Evolutionary conservation across 1,140 invertebrate species (phyloP), one percentile per base, ranked within the genome.

Genomic region (Cephus cinctus): DNA sequence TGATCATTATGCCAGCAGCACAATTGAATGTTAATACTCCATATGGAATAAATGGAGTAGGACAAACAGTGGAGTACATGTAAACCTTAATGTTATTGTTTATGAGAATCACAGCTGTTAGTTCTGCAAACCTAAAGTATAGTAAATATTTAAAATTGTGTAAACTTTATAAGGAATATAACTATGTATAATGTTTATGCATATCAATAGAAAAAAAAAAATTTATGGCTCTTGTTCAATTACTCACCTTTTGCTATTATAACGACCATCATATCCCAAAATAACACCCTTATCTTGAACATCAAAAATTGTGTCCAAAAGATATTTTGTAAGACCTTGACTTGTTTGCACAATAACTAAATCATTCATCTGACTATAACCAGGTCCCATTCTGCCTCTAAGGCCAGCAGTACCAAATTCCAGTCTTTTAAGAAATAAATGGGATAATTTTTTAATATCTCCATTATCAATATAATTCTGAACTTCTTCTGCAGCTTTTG

Each of bases 311-410:
- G 70, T 67, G 39, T 82, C 72, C 45, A 84, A 67, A 19, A 98
- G 62, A 73, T 96, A 94, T 43, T 86, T 83, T 23, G 85, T 83
- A 35, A 99, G 73, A 4, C 96, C 97, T 83, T 98, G 96, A 3
- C 88, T 87, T 14, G 96, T 94, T 79, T 99, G 98, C 36, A 99
- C 84, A 20, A 99, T 88, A 0, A 98, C 96, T 19, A 99, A 79
- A 76, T 99, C 96, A 78, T 99, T 99, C 89, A 99, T 96, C 44
- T 87, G 86, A 57, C 82, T 83, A 66, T 90, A 98, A 0, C 97
- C 98, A 27, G 93, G 86, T 12, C 86, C 90, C 96, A 99, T 98
- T 50, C 79, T 77, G 0, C 91, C 92, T 48, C 98, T 80, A 5
- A 99, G 76, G 2, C 96, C 94, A 2, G 94, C 92, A 4, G 94